These are phyloP conservation scores for Glaucidium brasilianum DNA, from an alignment of 2,113 vertebrate genomes.

Conservation along the genomic window DNA sequence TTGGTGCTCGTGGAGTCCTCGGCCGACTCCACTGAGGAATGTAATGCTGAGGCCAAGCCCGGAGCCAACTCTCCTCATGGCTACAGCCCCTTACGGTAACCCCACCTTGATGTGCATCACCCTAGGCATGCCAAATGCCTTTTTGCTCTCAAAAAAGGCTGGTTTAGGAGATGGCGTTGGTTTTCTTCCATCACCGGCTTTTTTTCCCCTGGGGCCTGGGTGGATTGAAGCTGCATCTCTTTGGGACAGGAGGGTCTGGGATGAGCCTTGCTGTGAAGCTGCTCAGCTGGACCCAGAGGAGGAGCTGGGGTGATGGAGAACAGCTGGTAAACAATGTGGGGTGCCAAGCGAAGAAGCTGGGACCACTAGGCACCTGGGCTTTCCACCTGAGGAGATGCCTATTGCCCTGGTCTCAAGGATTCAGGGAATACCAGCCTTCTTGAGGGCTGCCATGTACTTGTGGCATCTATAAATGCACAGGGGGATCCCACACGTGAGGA, in stretches of 20 bases:
- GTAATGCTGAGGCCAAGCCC: background rate
- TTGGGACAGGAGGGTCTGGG: background rate
- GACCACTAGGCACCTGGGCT: background rate
- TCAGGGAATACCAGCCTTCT: background rate
- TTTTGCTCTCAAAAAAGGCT: background rate
- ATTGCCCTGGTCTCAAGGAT: background rate
- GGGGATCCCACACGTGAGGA: background rate
- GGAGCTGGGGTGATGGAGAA: background rate
- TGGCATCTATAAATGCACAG: rapidly evolving
- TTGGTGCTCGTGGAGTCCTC: background rate
- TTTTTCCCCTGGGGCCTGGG: background rate
- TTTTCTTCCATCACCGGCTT: background rate
- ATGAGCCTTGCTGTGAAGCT: background rate
- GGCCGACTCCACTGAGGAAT: background rate
- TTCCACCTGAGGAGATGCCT: background rate
- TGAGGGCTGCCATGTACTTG: background rate
- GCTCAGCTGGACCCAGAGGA: background rate
- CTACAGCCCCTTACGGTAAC: background rate
- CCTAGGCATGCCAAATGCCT: background rate
- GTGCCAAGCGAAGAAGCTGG: background rate
- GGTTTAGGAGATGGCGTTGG: rapidly evolving
- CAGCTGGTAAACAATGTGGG: background rate
- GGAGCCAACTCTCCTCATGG: background rate
- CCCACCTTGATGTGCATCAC: background rate
- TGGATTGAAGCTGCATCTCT: background rate